These are phyloP conservation scores for Cryptoblepharus egeriae DNA, from an alignment of 2,797 vertebrate genomes.

Conservation along the genomic window DNA sequence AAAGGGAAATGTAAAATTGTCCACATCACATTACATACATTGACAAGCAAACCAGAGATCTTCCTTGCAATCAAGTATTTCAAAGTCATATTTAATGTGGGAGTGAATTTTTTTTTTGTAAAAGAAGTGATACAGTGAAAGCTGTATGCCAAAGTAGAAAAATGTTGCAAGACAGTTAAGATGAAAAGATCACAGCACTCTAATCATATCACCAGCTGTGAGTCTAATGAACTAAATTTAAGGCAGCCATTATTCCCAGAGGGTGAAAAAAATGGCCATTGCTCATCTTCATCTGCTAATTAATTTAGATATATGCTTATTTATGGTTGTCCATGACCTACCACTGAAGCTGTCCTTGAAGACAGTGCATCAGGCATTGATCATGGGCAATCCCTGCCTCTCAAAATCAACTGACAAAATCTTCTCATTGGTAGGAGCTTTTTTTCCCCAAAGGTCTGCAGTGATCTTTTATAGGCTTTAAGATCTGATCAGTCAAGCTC, in stretches of 20 bases:
- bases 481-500: neutral
- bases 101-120: neutral
- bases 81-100: neutral
- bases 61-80: neutral
- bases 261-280: constrained; percentile 15
- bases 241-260: constrained; percentile 22
- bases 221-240: constrained; percentile 43
- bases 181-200: constrained; percentile 31
- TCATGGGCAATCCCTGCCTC: neutral
- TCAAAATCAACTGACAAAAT: neutral
- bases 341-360: constrained; percentile 18
- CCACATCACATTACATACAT: neutral
- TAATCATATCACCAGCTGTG: constrained; percentile 36
- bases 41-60: neutral
- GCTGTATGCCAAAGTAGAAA: constrained; percentile 2
- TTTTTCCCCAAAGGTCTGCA: neutral
- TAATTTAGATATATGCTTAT: constrained; percentile 37
- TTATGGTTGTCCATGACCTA: constrained; percentile 4
- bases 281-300: constrained; percentile 29
- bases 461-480: neutral
- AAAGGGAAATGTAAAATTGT: neutral
- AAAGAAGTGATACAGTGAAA: constrained; percentile 15
- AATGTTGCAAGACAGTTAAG: constrained; percentile 2
- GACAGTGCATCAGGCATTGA: neutral
- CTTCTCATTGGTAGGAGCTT: neutral